Evolutionary conservation across 2,113 vertebrate species (phyloP).

Genomic region (Halichoerus grypus): DNA sequence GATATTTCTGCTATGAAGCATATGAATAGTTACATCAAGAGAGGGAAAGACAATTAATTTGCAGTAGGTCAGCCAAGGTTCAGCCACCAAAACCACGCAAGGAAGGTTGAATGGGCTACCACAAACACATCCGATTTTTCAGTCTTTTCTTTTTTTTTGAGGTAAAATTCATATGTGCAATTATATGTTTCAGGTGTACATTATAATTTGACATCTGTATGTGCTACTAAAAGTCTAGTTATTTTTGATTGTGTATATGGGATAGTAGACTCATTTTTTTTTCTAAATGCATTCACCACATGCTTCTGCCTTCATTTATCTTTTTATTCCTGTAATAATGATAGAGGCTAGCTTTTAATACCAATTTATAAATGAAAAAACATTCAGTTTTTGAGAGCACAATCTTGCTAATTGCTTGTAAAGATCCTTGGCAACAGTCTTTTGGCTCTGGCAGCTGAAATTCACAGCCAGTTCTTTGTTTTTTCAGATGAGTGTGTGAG

Average conservation of each 20-base stretch:
- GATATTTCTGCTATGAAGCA: neutral
- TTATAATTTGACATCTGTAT: neutral
- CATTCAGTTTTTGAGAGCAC: neutral
- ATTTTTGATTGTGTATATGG: neutral
- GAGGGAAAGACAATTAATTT: neutral
- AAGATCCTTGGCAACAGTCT: neutral
- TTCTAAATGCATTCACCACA: neutral
- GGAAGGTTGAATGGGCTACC: neutral
- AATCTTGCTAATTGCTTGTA: constrained; percentile 45
- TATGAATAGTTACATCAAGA: neutral
- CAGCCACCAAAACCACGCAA: neutral
- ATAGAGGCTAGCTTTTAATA: constrained; percentile 31
- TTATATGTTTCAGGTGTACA: neutral
- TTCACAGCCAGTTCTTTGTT: constrained; percentile 50
- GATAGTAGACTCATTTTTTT: neutral
- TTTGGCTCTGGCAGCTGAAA: constrained; percentile 46
- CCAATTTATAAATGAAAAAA: neutral
- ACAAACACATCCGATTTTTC: neutral
- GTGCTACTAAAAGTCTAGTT: neutral
- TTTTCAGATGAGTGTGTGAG: constrained; percentile 28
- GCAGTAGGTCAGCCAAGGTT: neutral
- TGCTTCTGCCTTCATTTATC: neutral
- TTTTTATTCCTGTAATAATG: neutral
- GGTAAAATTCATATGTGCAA: neutral
- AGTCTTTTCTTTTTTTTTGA: neutral